A percentile compares a stretch with the other conserved stretches of the same genome.
These are phyloP conservation scores for Chelmon rostratus DNA, from an alignment of 2,797 vertebrate genomes.

Conservation along the genomic window DNA sequence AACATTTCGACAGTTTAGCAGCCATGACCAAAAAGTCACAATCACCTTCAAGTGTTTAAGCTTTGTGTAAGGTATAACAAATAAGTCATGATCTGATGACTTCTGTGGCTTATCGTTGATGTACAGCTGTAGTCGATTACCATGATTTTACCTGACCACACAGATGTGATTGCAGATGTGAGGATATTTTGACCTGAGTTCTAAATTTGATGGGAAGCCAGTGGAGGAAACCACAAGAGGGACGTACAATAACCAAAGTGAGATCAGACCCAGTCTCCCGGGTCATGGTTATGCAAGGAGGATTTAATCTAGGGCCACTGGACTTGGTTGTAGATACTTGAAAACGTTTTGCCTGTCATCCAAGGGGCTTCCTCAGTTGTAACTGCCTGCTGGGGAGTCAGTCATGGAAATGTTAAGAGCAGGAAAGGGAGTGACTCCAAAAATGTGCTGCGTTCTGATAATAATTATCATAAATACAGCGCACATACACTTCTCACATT, in stretches of 20 bases:
- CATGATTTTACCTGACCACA: background rate
- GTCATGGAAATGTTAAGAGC: no score
- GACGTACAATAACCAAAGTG: background rate
- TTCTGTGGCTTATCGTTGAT: background rate
- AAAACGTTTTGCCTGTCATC: no score
- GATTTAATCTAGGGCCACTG: no score
- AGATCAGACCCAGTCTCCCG: no score
- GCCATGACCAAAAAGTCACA: background rate
- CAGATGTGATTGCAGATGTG: background rate
- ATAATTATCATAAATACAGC: background rate
- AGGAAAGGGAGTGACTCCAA: no score
- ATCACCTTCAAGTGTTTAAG: background rate
- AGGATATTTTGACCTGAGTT: background rate
- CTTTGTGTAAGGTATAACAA: background rate
- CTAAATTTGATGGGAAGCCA: background rate
- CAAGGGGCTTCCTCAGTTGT: no score
- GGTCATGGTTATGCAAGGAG: no score
- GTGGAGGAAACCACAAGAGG: background rate
- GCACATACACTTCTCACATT: background rate
- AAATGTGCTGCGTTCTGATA: background rate
- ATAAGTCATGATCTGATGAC: background rate
- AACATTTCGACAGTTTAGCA: background rate
- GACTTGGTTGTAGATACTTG: no score
- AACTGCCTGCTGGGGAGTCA: no score
- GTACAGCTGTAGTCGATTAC: background rate